These are phyloP conservation scores for Hippocampus guttulatus DNA, from an alignment of 2,113 vertebrate genomes.

Conservation along the genomic window DNA sequence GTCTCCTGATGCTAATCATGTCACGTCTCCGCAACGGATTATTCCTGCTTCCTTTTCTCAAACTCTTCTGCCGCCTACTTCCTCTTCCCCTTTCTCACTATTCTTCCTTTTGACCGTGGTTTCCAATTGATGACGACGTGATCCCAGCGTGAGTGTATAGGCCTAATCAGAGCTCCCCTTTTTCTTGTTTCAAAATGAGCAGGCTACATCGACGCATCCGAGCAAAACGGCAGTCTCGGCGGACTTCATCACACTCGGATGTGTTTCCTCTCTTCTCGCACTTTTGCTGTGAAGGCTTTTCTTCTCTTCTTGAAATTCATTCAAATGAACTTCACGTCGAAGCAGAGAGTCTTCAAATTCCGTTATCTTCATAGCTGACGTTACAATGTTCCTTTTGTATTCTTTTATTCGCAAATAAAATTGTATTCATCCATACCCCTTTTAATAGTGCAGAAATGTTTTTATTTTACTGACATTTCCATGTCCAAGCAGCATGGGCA, in stretches of 20 bases:
- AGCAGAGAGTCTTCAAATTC: background rate
- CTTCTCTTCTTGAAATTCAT: background rate
- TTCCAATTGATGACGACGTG: background rate
- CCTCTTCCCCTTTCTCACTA: background rate
- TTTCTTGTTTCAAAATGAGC: background rate
- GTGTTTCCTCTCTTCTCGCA: background rate
- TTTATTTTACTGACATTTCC: background rate
- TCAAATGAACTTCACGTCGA: background rate
- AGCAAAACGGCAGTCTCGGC: no score
- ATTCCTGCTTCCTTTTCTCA: background rate
- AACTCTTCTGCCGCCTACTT: no score
- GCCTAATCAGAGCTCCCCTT: background rate
- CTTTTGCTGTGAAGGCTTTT: background rate
- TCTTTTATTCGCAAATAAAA: background rate
- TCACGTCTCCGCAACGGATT: conserved; percentile 47
- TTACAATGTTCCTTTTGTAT: background rate
- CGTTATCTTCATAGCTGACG: background rate
- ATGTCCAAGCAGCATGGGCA: background rate
- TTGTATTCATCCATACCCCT: background rate
- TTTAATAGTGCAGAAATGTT: background rate
- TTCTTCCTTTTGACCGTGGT: background rate
- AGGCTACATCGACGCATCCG: background rate
- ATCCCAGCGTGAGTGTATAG: background rate
- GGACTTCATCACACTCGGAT: background rate
- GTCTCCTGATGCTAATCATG: conserved; percentile 60